Evolutionary conservation across 2,113 vertebrate genomes (phyloP), one percentile per base, ranked within the genome.

Genomic region (Pseudonaja textilis): DNA sequence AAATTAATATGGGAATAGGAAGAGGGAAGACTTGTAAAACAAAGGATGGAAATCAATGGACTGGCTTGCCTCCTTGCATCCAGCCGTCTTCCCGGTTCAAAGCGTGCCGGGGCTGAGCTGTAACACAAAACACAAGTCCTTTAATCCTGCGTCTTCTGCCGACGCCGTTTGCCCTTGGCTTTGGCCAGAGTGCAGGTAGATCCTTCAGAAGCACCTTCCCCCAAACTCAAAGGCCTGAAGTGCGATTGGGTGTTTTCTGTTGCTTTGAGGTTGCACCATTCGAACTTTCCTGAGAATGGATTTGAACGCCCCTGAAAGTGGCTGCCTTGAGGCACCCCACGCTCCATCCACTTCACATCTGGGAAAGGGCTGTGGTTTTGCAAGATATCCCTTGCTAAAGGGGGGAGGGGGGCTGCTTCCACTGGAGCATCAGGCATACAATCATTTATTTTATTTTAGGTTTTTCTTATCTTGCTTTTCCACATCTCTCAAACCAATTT

Each of bases 391-490:
- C 22, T 85, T 91, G 23, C 42, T 26, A 12, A 47, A 69, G 29
- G n/a, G 29, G 50, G 50, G 11, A 12, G 10, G 50, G 50, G 11
- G 50, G 16, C 6, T 56, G n/a, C 59, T 88, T 14, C 42, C 16
- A 3, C 5, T 7, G 52, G 26, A 50, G 29, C 29, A 12, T 52
- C 22, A 39, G 12, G 29, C 45, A 52, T 23, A 87, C 18, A 25
- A 18, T 39, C 69, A 39, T 52, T 88, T 69, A 20, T 87, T 92
- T 61, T 61, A 88, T 47, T 52, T 91, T 25, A 39, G 29, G 1
- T 64, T 92, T 42, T 64, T 26, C 91, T 39, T 92, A 57, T 64
- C 86, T 64, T 92, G 85, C 85, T 92, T 87, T 88, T 50, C n/a
- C 29, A 92, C 34, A 87, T 69, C 91, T 56, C 54, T 89, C 54